Base-by-base conservation (phyloP, 2,888 invertebrate species). In the Strigamia transsilvanica region DNA sequence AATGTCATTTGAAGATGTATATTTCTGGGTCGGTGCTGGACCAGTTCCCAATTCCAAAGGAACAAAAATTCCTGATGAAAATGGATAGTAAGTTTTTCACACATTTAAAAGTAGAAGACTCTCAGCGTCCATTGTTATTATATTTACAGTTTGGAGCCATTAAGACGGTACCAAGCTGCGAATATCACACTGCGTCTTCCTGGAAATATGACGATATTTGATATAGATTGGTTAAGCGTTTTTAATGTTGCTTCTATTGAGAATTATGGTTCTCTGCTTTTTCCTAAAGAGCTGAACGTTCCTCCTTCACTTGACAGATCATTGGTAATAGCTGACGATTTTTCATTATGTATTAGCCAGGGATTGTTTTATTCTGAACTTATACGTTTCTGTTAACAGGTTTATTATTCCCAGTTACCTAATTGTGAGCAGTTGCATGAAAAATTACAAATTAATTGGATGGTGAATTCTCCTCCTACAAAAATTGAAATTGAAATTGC, bases 1-100 rank as follows among this genome's bases (percentile, higher is more conserved):
- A 12, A 46, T 56, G 0, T 77, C 80, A 23, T 80, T 82, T 81
- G 3, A 81, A 85, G 85, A 84, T 66, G 85, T 94, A 0, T 94
- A 93, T 88, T 96, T 97, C 89, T 95, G 94, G 94, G 92, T 93
- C 0, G 97, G 97, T 12, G 93, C 93, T 82, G 96, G 96, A 0
- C 93, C 96, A 32, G 94, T 95, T 87, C 96, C 96, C 0, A 93
- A 93, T 13, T 91, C 93, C 77, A 93, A 93, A 85, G 97, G 96
- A 0, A 90, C 89, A 85, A 93, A 93, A 89, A 92, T 97, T 84
- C 95, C 96, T 0, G 95, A 97, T 88, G 96, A 97, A 88, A 91
- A 93, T 86, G 97, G 97, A 90, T 97, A 96, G 96, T 96, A 89
- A 93, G 95, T 92, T n/a, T 78, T 78, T 15, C 27, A 27, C 27